Evolutionary conservation across 2,113 vertebrate species (phyloP).

Genomic region (Sminthopsis crassicaudata): DNA sequence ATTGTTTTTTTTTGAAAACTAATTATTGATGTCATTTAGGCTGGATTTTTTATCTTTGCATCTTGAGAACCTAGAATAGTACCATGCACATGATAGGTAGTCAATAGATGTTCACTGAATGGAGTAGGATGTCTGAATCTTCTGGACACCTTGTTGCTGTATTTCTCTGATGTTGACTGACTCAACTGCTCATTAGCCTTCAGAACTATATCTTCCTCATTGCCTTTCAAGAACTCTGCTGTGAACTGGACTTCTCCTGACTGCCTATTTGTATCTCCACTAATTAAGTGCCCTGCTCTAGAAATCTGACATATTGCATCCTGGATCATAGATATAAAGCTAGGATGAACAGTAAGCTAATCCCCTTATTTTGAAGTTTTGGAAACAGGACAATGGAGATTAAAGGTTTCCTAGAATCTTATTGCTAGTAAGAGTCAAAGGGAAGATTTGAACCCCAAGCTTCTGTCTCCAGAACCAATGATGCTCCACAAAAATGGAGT

Average conservation of each 20-base stretch:
- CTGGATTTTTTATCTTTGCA: constrained; percentile 3
- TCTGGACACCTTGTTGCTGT: not conserved
- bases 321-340: not conserved
- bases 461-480: not conserved
- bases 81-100: not conserved
- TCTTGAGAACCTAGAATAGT: not conserved
- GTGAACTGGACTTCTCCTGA: too few species aligned
- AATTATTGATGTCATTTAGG: not conserved
- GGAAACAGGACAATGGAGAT: not conserved
- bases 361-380: not conserved
- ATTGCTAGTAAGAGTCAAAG: not conserved
- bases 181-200: not conserved
- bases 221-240: too few species aligned
- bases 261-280: too few species aligned
- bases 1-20: not conserved
- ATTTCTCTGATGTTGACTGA: not conserved
- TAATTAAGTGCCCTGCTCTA: not conserved
- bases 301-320: not conserved
- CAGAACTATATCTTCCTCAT: too few species aligned
- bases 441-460: not conserved
- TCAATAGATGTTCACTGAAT: not conserved
- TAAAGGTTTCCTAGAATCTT: not conserved
- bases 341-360: not conserved
- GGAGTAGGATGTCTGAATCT: not conserved
- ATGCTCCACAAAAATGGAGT: not conserved